These are phyloP conservation scores for Sipunculus nudus DNA, from an alignment of 2,888 invertebrate species.

Conservation along the genomic window DNA sequence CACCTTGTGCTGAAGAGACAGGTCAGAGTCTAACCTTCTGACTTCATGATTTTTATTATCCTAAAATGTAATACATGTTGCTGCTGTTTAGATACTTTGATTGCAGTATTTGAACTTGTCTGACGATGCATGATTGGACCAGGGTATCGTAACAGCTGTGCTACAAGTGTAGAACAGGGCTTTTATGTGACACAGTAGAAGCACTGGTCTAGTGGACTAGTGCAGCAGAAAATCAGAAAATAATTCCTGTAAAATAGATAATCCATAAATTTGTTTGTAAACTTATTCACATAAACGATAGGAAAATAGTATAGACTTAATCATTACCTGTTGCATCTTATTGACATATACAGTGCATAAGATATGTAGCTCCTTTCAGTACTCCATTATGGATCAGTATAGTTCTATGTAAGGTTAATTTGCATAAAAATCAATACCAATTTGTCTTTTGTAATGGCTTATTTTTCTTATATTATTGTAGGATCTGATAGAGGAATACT, in stretches of 20 bases:
- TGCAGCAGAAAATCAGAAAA: too few species aligned
- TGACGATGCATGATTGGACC: too few species aligned
- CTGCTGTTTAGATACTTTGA: background rate
- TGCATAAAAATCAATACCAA: background rate
- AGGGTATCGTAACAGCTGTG: too few species aligned
- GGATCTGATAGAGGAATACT: constrained; percentile 93
- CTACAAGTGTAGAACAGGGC: background rate
- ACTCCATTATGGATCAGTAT: background rate
- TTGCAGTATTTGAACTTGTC: too few species aligned
- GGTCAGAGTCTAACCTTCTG: constrained; percentile 69
- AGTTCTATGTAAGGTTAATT: background rate
- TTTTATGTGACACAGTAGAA: background rate
- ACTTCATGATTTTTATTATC: constrained; percentile 23
- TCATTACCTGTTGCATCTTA: too few species aligned
- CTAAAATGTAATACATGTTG: background rate
- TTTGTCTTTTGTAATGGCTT: background rate
- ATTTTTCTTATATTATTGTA: constrained; percentile 64
- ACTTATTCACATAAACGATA: too few species aligned
- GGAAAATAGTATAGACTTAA: too few species aligned
- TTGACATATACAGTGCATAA: too few species aligned
- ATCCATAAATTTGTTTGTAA: too few species aligned
- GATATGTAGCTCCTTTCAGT: background rate
- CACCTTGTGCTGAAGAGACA: constrained; percentile 95
- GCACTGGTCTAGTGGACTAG: too few species aligned
- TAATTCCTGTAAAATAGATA: too few species aligned